A percentile compares a stretch with the other conserved stretches of the same genome.
Evolutionary conservation across 92 coral and sea anemone genomes (phyloP).

Genomic region (Zoanthus sociatus): DNA sequence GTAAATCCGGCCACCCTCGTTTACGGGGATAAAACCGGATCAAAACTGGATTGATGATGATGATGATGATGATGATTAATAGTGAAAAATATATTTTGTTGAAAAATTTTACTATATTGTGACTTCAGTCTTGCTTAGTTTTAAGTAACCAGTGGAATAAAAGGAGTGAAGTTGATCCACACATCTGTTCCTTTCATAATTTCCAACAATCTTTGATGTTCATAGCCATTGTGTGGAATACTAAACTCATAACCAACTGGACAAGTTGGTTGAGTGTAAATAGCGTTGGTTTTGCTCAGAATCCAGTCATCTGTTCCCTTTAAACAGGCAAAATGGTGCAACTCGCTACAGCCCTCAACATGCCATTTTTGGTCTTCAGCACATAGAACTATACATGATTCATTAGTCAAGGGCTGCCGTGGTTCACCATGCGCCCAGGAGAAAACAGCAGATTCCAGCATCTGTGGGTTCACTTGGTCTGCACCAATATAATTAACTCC

Average conservation of each 20-base stretch:
- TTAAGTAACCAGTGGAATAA: slow-evolving; percentile 39
- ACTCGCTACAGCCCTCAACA: slow-evolving; percentile 60
- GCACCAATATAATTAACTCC: slow-evolving; percentile 84
- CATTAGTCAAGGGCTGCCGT: slow-evolving; percentile 48
- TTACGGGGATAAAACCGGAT: too few species aligned
- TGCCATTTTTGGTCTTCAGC: slow-evolving; percentile 79
- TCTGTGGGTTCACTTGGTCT: slow-evolving; percentile 83
- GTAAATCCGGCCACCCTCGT: too few species aligned
- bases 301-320: slow-evolving; percentile 43
- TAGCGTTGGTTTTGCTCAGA: slow-evolving; percentile 43
- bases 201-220: slow-evolving; percentile 65
- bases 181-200: slow-evolving; percentile 53
- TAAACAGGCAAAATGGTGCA: slow-evolving; percentile 75
- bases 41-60: too few species aligned
- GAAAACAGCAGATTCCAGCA: slow-evolving; percentile 80
- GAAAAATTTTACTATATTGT: background rate
- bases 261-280: slow-evolving; percentile 67
- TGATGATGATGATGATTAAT: too few species aligned
- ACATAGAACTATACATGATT: slow-evolving; percentile 65
- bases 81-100: too few species aligned
- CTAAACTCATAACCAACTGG: slow-evolving; percentile 75
- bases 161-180: slow-evolving; percentile 79
- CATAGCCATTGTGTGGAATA: slow-evolving; percentile 76
- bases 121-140: background rate
- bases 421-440: slow-evolving; percentile 90